A percentile compares a stretch with the other conserved stretches of the same genome.
These are phyloP conservation scores for Zaprionus lachaisei DNA, from an alignment of 1,140 invertebrate species.

Conservation along the genomic window DNA sequence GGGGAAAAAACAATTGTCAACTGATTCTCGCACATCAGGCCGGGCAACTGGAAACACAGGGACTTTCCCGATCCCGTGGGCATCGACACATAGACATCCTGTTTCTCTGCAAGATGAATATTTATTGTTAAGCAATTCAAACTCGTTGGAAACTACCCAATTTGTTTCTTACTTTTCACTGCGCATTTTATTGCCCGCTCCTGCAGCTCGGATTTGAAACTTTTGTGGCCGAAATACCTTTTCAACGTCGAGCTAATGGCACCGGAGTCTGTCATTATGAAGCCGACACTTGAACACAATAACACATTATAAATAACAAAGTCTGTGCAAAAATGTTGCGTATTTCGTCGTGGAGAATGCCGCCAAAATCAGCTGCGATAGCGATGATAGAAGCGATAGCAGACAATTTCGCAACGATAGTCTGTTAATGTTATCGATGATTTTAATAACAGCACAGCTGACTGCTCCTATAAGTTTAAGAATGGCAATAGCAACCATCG, in stretches of 20 bases:
- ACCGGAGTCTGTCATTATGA: conserved; percentile 46
- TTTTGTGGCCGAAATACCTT: conserved; percentile 67
- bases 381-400: conserved; percentile 24
- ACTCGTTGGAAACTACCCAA: neutral
- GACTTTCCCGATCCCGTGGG: conserved; percentile 98
- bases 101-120: conserved; percentile 86
- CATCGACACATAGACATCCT: conserved; percentile 94
- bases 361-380: conserved; percentile 50
- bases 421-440: conserved; percentile 4
- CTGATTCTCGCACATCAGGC: conserved; percentile 89
- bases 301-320: conserved; percentile 31
- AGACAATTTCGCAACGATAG: neutral
- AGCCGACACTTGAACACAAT: neutral
- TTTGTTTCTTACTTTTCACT: conserved; percentile 65
- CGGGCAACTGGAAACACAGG: conserved; percentile 96
- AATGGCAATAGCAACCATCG: neutral
- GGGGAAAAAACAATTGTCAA: conserved; percentile 96
- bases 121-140: neutral
- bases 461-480: neutral
- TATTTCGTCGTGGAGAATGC: conserved; percentile 40
- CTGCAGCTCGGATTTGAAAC: conserved; percentile 80
- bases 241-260: conserved; percentile 53
- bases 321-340: conserved; percentile 31
- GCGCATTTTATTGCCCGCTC: conserved; percentile 69
- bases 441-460: conserved; percentile 9